Conservation (phyloP, 2,888 invertebrate species). For the Gymnoscelis rufifasciata region DNA sequence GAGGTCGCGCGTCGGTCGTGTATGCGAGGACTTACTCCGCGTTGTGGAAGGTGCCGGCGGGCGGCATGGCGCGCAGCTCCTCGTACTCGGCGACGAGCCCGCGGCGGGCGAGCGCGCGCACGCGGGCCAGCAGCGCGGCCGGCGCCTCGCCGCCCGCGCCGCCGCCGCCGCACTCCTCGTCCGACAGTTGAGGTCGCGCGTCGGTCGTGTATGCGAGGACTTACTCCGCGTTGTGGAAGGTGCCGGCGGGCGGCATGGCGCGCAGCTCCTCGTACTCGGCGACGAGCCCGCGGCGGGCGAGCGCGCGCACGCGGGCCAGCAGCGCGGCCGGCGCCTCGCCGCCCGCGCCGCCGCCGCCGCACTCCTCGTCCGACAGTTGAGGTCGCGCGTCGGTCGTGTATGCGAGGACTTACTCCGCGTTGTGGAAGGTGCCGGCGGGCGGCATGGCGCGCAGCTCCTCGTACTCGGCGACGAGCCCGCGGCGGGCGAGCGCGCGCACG, state of each 20-base stretch:
- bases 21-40: conserved; percentile 82
- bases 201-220: conserved; percentile 29
- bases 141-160: conserved; percentile 81
- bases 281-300: conserved; percentile 88
- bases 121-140: conserved; percentile 86
- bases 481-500: conserved; percentile 86
- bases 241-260: conserved; percentile 89
- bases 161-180: conserved; percentile 91
- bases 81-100: conserved; percentile 93
- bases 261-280: conserved; percentile 94
- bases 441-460: conserved; percentile 90
- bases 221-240: conserved; percentile 92
- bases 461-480: conserved; percentile 92
- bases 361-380: conserved; percentile 87
- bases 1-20: neutral
- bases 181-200: conserved; percentile 56
- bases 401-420: conserved; percentile 83
- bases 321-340: conserved; percentile 86
- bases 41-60: conserved; percentile 91
- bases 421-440: conserved; percentile 92
- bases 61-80: conserved; percentile 90
- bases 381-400: neutral
- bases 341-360: conserved; percentile 81
- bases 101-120: conserved; percentile 86
- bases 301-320: conserved; percentile 85